A percentile compares a stretch with the other conserved stretches of the same genome.
phyloP scores from a whole-genome alignment of 2,888 invertebrate species.

The Pseudeuparius sepicola region DNA sequence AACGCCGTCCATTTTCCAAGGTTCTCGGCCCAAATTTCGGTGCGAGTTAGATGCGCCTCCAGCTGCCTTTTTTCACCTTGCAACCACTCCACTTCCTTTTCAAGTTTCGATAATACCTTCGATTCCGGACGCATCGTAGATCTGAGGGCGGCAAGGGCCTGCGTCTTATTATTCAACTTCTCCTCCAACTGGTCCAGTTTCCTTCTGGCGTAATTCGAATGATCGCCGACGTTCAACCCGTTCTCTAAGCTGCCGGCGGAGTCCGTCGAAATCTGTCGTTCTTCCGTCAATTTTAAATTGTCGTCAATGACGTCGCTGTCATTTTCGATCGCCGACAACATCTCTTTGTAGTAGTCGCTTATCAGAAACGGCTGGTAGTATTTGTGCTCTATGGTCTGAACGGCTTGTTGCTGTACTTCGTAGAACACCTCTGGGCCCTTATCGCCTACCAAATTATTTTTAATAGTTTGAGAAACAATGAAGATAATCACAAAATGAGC shows the following conservation, averaged over 20 bases:
- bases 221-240: conserved; percentile 62
- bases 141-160: conserved; percentile 72
- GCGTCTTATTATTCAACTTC: conserved; percentile 72
- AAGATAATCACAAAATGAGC: no score
- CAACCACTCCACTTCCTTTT: conserved; percentile 75
- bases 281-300: conserved; percentile 39
- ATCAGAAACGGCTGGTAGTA: conserved; percentile 83
- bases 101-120: conserved; percentile 66
- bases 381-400: conserved; percentile 72
- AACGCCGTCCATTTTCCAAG: conserved; percentile 80
- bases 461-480: no score
- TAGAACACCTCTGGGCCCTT: conserved; percentile 82
- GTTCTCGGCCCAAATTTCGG: conserved; percentile 85
- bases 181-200: conserved; percentile 78
- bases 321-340: conserved; percentile 55
- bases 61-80: conserved; percentile 70
- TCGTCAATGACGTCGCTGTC: conserved; percentile 42
- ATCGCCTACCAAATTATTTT: conserved; percentile 53
- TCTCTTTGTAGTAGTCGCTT: conserved; percentile 72
- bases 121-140: conserved; percentile 77
- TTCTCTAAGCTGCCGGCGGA: conserved; percentile 41
- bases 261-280: conserved; percentile 47
- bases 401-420: conserved; percentile 72
- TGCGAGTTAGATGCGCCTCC: conserved; percentile 75
- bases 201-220: conserved; percentile 70